Evolutionary conservation across 2,113 vertebrate species (phyloP), one percentile per base, ranked within the genome.

Genomic region (Heloderma charlesbogerti): DNA sequence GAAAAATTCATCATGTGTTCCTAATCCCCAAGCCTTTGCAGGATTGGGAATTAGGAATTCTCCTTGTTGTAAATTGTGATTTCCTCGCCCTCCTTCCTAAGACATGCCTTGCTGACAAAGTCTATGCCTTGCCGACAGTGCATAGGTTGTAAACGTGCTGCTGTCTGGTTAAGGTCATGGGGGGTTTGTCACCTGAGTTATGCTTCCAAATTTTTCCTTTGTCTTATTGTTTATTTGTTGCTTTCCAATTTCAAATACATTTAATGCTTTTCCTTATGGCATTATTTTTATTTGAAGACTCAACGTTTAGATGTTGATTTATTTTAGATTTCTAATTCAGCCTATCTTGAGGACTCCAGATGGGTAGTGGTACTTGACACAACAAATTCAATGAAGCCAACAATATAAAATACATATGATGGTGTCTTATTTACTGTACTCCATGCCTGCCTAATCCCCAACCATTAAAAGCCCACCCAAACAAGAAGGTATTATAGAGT

Each of bases 201-300:
- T 34, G 48, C 88, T 89, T 91, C 93, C 84, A n/a, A 0, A 84
- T 75, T 80, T 92, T 92, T 89, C 0, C 66, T 85, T 77, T 1
- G 0, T n/a, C 29, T 77, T 43, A 5, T 75, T 0, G 72, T 84
- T 80, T 92, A 29, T 75, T 29, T 40, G 89, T 78, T 85, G 80
- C 1, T 72, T 13, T 84, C 0, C 5, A 13, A 13, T 60, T 60
- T 16, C 57, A 15, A 60, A 60, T 13, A 60, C 57, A 60, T 60
- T 90, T 83, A 90, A 75, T 94, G 93, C 66, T 93, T 96, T 96
- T 22, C 94, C 87, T 69, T 71, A 54, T 80, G 87, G 94, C 94
- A 88, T 67, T 92, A 8, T 87, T 60, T 93, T 92, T 90, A 91
- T 95, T 93, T 88, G 78, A 93, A 94, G 63, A 75, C 0, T 2